Base-by-base conservation (phyloP, 2,888 invertebrate genomes). In the Ernsta delagoae region DNA sequence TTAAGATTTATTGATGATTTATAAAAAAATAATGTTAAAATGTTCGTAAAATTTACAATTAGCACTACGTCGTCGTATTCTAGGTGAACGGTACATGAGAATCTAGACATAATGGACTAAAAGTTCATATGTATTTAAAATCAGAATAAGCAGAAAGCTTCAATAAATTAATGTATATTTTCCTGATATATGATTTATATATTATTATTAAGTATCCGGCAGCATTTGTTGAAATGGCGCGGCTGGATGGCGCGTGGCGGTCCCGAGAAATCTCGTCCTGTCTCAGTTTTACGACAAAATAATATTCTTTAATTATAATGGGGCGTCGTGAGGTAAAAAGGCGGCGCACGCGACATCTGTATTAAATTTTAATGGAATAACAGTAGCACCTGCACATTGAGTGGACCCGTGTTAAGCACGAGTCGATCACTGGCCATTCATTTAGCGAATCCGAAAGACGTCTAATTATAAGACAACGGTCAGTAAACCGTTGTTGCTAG, bases 221-320 rank as follows among this genome's bases (percentile, higher is more conserved):
- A n/a, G 12, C 48, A 8, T 12, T 48, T n/a, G 5, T n/a, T 48
- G 12, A 48, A 12, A 48, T 12, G 12, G 12, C 45, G 45, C 48
- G 48, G 12, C 48, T 12, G 5, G 12, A 24, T 9, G 54, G 31
- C 54, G 54, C 31, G 31, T 54, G 54, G 31, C 54, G 74, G 78
- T 77, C 80, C 81, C 80, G 78, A 80, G 82, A 79, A 76, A 78
- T 75, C 78, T 70, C 68, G 79, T 79, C 75, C 80, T 72, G 75
- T 79, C 80, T 78, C 85, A 79, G 77, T 86, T 90, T 92, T 91
- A 92, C 88, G 90, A 88, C 88, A 88, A 90, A 90, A 90, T 92
- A 90, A 90, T 90, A 89, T 88, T 87, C 88, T 88, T 91, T 90
- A 91, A 92, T 92, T 91, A 90, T 90, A 90, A 88, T 88, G 89